Evolutionary conservation across 1,140 invertebrate species (phyloP).

Genomic region (Brachionus sp.): DNA sequence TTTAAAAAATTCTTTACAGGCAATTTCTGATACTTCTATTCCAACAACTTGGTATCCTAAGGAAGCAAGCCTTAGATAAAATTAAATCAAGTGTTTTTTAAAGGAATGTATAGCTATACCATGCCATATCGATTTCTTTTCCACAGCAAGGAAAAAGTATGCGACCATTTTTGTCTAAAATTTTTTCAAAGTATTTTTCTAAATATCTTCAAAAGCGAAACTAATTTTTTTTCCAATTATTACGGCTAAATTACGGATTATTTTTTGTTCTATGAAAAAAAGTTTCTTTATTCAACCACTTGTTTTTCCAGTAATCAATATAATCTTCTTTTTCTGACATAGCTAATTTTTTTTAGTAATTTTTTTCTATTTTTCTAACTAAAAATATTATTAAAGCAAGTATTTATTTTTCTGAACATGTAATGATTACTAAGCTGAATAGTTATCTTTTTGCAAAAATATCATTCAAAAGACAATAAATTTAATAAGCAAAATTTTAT

Average conservation of each 20-base stretch:
- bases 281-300: neutral
- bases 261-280: constrained; percentile 2
- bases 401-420: neutral
- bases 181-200: constrained; percentile 1
- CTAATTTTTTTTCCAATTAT: neutral
- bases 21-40: neutral
- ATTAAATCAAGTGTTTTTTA: neutral
- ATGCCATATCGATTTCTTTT: constrained; percentile 39
- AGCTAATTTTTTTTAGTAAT: neutral
- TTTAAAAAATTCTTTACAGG: neutral
- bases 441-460: neutral
- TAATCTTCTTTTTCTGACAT: neutral
- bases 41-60: neutral
- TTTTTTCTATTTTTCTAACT: too few relatives aligned
- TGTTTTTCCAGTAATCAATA: neutral
- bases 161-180: neutral
- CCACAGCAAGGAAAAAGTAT: constrained; percentile 42
- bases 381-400: neutral
- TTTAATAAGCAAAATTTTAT: neutral
- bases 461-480: neutral
- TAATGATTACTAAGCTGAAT: neutral
- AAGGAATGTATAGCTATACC: neutral
- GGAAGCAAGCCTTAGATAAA: neutral
- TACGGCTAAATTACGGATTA: neutral
- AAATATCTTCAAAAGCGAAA: neutral